A percentile compares a stretch with the other conserved stretches of the same genome.
These are phyloP conservation scores for Drosophila lacteicornis DNA, from an alignment of 1,140 invertebrate genomes.

Conservation along the genomic window DNA sequence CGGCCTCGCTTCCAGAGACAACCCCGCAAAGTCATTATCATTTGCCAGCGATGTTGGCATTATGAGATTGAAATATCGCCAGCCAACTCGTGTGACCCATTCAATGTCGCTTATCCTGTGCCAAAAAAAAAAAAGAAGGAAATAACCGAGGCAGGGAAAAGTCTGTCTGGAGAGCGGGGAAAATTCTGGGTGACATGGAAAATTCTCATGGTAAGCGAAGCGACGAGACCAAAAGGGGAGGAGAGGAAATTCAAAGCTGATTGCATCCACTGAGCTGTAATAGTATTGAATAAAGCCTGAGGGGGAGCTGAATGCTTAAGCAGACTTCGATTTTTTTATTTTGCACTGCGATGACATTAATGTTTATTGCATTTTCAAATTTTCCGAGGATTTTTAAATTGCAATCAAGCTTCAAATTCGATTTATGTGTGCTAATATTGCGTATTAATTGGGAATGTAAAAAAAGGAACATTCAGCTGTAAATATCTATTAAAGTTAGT, in stretches of 20 bases:
- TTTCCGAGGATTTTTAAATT: background rate
- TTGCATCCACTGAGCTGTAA: constrained; percentile 44
- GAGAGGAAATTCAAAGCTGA: constrained; percentile 39
- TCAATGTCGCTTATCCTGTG: constrained; percentile 46
- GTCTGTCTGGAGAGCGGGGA: background rate
- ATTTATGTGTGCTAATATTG: constrained; percentile 15
- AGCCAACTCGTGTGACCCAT: constrained; percentile 48
- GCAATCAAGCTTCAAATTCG: constrained; percentile 2
- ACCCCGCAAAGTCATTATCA: constrained; percentile 48
- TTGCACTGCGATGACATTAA: constrained; percentile 13
- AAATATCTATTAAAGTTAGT: no score
- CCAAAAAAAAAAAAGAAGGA: constrained; percentile 6
- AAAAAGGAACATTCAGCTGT: no score
- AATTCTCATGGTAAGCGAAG: constrained; percentile 5
- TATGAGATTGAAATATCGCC: constrained; percentile 57
- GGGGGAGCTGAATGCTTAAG: constrained; percentile 15
- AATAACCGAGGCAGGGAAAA: constrained; percentile 17
- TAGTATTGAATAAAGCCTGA: constrained; percentile 13
- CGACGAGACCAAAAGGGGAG: background rate
- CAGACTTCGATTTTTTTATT: background rate
- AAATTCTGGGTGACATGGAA: constrained; percentile 13
- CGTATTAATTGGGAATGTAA: background rate
- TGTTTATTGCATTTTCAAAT: constrained; percentile 21
- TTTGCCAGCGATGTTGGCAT: constrained; percentile 45
- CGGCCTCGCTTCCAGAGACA: background rate